These are phyloP conservation scores for Stenopsyche tienmushanensis DNA, from an alignment of 1,140 invertebrate species.

Conservation along the genomic window DNA sequence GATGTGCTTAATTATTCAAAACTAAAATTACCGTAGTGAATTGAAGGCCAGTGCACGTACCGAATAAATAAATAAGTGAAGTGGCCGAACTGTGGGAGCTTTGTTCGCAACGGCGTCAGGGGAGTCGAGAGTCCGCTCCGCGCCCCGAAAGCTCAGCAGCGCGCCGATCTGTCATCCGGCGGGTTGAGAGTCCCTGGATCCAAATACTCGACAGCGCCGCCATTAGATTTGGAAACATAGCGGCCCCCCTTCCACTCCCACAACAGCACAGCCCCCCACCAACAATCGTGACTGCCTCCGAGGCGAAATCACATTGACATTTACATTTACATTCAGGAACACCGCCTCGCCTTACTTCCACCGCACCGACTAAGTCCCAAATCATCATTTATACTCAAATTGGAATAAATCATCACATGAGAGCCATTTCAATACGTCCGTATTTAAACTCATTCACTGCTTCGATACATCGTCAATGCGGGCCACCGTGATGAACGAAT, in stretches of 20 bases:
- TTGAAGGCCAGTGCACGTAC: conserved; percentile 18
- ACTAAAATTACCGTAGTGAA: conserved; percentile 27
- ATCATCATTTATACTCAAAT: no score
- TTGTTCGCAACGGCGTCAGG: neutral
- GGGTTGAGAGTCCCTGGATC: no score
- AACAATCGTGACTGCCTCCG: conserved; percentile 26
- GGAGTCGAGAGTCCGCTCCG: no score
- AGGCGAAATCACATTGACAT: neutral
- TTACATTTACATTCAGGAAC: no score
- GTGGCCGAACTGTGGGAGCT: neutral
- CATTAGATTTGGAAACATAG: conserved; percentile 35
- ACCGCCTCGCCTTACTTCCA: no score
- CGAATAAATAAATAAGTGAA: conserved; percentile 26
- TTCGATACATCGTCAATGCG: no score
- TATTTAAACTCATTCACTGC: no score
- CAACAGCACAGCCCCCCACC: neutral
- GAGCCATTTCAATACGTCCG: no score
- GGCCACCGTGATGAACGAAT: no score
- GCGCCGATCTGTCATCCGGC: conserved; percentile 19
- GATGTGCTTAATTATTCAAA: conserved; percentile 31
- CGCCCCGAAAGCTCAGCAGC: no score
- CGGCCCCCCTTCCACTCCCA: conserved; percentile 1
- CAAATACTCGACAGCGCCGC: conserved; percentile 18
- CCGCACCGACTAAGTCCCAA: no score
- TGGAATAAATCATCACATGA: no score